Percentiles rank a stretch among this genome's conserved stretches.
phyloP scores from a whole-genome alignment of 2,113 vertebrate species.

The Xerus inauris region DNA sequence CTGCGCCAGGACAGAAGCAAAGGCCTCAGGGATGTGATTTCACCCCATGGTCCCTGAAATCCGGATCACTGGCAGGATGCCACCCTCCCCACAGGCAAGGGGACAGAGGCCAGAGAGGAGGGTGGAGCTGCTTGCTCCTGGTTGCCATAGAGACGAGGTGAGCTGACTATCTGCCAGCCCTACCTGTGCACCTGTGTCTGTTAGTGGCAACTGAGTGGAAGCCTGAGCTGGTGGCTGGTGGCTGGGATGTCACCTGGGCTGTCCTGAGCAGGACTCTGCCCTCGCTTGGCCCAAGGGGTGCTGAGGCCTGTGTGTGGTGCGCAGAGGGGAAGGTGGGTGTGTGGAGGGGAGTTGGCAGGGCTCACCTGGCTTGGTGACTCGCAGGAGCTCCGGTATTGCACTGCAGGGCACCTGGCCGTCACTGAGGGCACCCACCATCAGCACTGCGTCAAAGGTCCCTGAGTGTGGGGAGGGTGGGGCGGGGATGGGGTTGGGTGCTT shows the following conservation, averaged over 20 bases:
- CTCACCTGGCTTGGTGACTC: slow-evolving; percentile 90
- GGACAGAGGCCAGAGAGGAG: background rate
- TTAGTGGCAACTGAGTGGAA: background rate
- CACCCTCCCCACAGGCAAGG: background rate
- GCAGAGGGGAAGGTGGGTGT: background rate
- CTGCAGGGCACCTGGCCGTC: slow-evolving; percentile 87
- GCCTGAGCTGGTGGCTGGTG: background rate
- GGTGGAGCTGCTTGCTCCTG: background rate
- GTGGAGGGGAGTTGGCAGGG: too few species aligned
- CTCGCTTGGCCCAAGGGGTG: background rate
- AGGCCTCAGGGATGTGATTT: background rate
- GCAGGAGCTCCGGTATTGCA: slow-evolving; percentile 88
- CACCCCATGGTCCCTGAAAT: background rate
- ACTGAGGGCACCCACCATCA: slow-evolving; percentile 91
- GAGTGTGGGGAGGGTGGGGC: background rate
- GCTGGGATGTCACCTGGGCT: background rate
- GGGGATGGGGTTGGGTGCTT: background rate
- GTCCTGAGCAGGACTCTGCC: background rate
- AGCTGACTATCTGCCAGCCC: background rate
- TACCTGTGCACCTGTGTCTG: background rate
- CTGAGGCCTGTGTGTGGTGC: background rate
- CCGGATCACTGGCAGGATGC: background rate
- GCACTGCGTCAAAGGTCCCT: slow-evolving; percentile 90
- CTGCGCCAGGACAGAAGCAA: background rate
- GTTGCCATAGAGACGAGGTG: background rate